Evolutionary conservation across 2,113 vertebrate species (phyloP), one percentile per base, ranked within the genome.

Genomic region (Percopsis transmontana): DNA sequence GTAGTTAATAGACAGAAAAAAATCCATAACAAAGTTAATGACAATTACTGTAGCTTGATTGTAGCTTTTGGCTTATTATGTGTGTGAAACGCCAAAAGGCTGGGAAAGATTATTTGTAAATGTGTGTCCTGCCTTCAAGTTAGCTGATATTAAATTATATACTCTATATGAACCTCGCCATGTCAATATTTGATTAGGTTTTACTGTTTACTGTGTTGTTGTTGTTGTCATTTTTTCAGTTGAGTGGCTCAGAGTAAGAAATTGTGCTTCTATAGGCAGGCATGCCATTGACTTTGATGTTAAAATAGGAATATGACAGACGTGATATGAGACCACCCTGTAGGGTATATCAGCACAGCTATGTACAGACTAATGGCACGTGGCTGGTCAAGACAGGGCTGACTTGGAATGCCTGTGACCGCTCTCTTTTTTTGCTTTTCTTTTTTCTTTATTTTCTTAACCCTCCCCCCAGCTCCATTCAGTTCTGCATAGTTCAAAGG

Each of bases 1-100:
- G 72, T 59, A 66, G 76, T 75, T 72, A 80, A 82, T 77, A 72
- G 70, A 66, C 38, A 9, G 42, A 21, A 16, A 41, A 38, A 75
- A 40, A 62, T 60, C 51, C 55, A 18, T 47, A 67, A 64, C 50
- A 59, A 56, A 56, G 58, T 68, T 33, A 68, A 41, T n/a, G 20
- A 60, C 62, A 69, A 69, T 68, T 68, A n/a, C n/a, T n/a, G n/a
- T n/a, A 71, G 75, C 16, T 60, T 19, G 56, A 76, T n/a, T 69
- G 62, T 70, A 54, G 65, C 51, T 64, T 68, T 54, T 47, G 55
- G 63, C 57, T 50, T 58, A 41, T 62, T 66, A n/a, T 7, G 21
- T 58, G 13, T 58, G 51, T 50, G 59, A 54, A 74, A 76, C 66
- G n/a, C 63, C 54, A 50, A n/a, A 58, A 65, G 59, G 54, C 27